Base-by-base conservation (phyloP, 2,888 invertebrate genomes). In the Eilema caniola region DNA sequence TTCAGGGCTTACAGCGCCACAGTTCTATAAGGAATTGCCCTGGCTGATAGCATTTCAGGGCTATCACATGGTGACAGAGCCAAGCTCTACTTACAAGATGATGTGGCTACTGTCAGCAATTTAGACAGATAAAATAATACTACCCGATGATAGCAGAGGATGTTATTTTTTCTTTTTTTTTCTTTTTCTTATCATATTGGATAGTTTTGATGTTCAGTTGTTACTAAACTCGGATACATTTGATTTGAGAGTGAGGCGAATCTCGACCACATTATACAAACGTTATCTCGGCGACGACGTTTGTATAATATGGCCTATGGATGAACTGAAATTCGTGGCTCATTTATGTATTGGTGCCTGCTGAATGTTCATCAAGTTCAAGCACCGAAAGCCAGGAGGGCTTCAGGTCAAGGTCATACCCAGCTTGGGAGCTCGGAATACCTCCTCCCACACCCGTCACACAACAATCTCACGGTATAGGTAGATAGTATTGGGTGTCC, bases 321-420 rank as follows among this genome's bases (percentile, higher is more conserved):
- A 31, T 41, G 5, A 28, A 28, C 28, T 28, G 59, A 16, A 16
- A 37, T n/a, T n/a, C 25, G 16, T 12, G n/a, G 37, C 47, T 25
- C 14, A 65, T 62, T n/a, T 68, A 70, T 74, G 78, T 71, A 69
- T 20, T 28, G 62, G 59, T 69, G 68, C 33, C 74, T 28, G 47
- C 65, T 66, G 61, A 70, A 67, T 63, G 68, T 62, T 69, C 47
- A 57, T 33, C 56, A 59, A 61, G 60, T 59, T 14, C 37, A 47
- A 20, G 37, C 62, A 12, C 53, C 24, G 24, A 23, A 23, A 31
- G 37, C 24, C 7, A 23, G 25, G 12, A 12, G 23, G 16, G 53
- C 62, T 37, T 25, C 33, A 12, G 62, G 67, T 67, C 67, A 68
- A 62, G 62, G 57, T 57, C 56, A 62, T 33, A 7, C 20, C 20